Conservation (phyloP, 1,140 invertebrate genomes). For the Apis mellifera region Amel_HAv3.1 CM009931.2:20994001-20994500, state of each 20-base stretch:
- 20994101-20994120: background rate
- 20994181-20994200: background rate
- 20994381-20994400: slow-evolving; percentile 14
- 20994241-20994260: slow-evolving; percentile 9
- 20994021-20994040: background rate
- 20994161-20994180: background rate
- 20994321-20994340: slow-evolving; percentile 24
- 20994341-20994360: slow-evolving; percentile 4
- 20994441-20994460: background rate
- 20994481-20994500: slow-evolving; percentile 64
- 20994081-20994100: background rate
- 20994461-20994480: slow-evolving; percentile 31
- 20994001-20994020: background rate
- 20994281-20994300: slow-evolving; percentile 15
- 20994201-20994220: background rate
- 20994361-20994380: slow-evolving; percentile 25
- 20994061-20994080: background rate
- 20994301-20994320: background rate
- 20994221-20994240: slow-evolving; percentile 30
- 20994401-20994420: background rate
- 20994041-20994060: background rate
- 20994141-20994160: background rate
- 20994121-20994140: background rate
- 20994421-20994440: background rate
- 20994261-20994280: slow-evolving; percentile 34